Conservation (phyloP, 35 echinoderm and acorn worm species). For the Heliocidaris erythrogramma region DNA sequence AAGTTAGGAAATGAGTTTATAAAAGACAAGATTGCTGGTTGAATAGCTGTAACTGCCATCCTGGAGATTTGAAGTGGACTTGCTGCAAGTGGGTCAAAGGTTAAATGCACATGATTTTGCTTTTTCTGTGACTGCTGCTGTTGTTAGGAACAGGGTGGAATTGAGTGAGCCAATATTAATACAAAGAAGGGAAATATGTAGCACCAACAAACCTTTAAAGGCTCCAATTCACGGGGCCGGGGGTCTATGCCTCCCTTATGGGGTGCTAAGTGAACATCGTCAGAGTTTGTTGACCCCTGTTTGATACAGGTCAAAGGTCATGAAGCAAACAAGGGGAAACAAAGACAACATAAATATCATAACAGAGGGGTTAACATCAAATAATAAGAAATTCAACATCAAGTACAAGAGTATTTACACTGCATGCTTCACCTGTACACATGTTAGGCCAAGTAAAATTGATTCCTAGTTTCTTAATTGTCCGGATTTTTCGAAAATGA, state of each 20-base stretch:
- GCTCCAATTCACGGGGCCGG: slow-evolving; percentile 4
- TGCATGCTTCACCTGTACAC: neutral
- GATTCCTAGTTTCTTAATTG: too few species aligned
- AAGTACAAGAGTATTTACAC: neutral
- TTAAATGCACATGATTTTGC: neutral
- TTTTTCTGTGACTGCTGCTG: neutral
- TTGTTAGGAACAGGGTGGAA: neutral
- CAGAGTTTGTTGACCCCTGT: slow-evolving; percentile 12
- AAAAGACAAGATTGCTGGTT: neutral
- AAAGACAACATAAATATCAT: neutral
- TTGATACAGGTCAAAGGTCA: slow-evolving; percentile 3
- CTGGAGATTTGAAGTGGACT: neutral
- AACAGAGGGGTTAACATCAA: neutral
- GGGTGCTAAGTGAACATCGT: slow-evolving; percentile 10
- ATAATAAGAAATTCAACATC: neutral
- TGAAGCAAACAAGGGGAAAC: neutral
- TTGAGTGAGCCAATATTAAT: neutral
- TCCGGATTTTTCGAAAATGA: too few species aligned
- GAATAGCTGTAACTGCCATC: neutral
- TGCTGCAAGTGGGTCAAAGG: neutral
- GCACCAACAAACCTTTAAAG: neutral
- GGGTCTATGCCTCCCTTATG: slow-evolving; percentile 30
- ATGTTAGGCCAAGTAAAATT: too few species aligned
- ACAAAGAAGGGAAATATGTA: neutral
- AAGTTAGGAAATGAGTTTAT: neutral